Evolutionary conservation across 1,140 invertebrate genomes (phyloP), one percentile per base, ranked within the genome.

Genomic region (Heterodera schachtii): DNA sequence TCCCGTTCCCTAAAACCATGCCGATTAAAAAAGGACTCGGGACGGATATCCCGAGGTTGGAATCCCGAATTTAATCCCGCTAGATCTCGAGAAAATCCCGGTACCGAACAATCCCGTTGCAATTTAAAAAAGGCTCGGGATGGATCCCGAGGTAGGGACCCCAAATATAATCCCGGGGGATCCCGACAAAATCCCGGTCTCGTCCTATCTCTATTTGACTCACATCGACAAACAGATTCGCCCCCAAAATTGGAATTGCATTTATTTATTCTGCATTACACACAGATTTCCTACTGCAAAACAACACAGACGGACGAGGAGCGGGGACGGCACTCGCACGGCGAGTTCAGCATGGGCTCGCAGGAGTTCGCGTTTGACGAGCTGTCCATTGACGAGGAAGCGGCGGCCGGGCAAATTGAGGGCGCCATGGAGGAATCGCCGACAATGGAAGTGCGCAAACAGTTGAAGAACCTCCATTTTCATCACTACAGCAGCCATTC

Each of bases 281-380:
- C 77, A 67, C 8, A 83, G 82, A 49, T 83, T 8, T 82, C 83
- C 83, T 83, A 83, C 41, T 77, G 82, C 41, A 83, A 83, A 79
- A 83, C 82, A 43, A 83, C 82, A 16, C 82, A 83, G 70, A 83
- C 82, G 31, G 82, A 83, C 64, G 82, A 83, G 31, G 82, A 82
- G 46, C 21, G 52, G 47, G 82, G 84, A 31, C 52, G 52, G 21
- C 43, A 77, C 52, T 82, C 70, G 67, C 46, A n/a, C 47, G 82
- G 82, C 19, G 82, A 83, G 67, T 84, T 84, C 47, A 83, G 82
- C 69, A 84, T 83, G 82, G 82, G 82, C n/a, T 83, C 82, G 41
- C 82, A 84, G 57, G 82, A 83, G 49, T 76, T 83, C 41, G 82
- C 31, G 43, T 83, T 84, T 41, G 82, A 83, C 49, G 82, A 82